Conservation (phyloP, 2,888 invertebrate genomes). For the Temnothorax rugatulus region DNA sequence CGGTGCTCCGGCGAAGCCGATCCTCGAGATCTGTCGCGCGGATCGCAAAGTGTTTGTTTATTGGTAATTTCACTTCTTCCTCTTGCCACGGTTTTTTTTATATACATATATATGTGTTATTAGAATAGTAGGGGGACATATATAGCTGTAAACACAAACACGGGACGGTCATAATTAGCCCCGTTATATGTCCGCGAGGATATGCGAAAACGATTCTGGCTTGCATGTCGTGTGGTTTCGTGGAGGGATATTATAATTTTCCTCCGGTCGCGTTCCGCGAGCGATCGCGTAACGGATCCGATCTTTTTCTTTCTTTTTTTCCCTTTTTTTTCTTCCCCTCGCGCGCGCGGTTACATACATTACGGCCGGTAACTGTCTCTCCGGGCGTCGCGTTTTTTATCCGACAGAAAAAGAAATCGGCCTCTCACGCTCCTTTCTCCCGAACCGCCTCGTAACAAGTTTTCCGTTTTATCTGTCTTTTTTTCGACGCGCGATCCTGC, state of each 20-base stretch:
- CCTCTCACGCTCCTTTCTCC: not conserved
- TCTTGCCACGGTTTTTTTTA: constrained; percentile 70
- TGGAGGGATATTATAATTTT: constrained; percentile 69
- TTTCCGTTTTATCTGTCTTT: constrained; percentile 24
- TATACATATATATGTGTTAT: not conserved
- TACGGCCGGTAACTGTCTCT: constrained; percentile 9
- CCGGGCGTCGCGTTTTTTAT: not conserved
- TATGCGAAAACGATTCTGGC: constrained; percentile 63
- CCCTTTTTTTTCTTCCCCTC: not conserved
- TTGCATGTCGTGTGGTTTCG: constrained; percentile 76
- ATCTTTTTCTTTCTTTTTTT: constrained; percentile 15
- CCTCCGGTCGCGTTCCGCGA: constrained; percentile 53
- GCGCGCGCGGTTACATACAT: constrained; percentile 37
- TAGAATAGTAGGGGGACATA: constrained; percentile 41
- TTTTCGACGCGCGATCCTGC: constrained; percentile 47
- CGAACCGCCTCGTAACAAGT: constrained; percentile 39
- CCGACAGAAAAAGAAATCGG: not conserved
- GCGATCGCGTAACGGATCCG: constrained; percentile 51
- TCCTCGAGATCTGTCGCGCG: constrained; percentile 50
- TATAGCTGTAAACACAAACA: constrained; percentile 31
- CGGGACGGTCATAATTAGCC: constrained; percentile 41
- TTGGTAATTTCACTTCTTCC: constrained; percentile 54
- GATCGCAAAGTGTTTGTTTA: constrained; percentile 54
- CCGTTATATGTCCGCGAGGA: constrained; percentile 62
- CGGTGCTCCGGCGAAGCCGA: constrained; percentile 39